A percentile compares a stretch with the other conserved stretches of the same genome.
These are phyloP conservation scores for crab-eating macaque (Macaca fascicularis) DNA, from an alignment of 2,113 vertebrate species.

Conservation along the genomic window DNA sequence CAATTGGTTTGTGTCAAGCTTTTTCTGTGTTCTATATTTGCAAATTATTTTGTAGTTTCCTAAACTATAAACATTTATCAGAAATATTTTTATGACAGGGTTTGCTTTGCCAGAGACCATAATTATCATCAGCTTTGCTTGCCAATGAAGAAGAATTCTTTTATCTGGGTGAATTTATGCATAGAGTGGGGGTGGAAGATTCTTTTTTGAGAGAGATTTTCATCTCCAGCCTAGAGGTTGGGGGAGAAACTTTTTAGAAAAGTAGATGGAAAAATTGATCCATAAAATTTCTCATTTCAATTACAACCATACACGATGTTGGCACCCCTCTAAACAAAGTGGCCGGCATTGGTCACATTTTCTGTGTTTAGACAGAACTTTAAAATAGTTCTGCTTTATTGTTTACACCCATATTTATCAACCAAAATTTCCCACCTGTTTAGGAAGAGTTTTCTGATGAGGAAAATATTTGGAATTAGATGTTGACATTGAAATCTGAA, in stretches of 20 bases:
- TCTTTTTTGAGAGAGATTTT: constrained; percentile 67
- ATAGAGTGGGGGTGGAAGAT: not conserved
- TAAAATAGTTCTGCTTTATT: constrained; percentile 33
- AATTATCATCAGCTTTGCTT: constrained; percentile 56
- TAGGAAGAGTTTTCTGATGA: not conserved
- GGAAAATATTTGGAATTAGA: not conserved
- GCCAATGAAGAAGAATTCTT: constrained; percentile 54
- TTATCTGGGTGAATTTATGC: constrained; percentile 56
- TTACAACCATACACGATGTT: constrained; percentile 58
- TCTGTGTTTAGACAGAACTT: not conserved
- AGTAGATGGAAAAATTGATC: constrained; percentile 67
- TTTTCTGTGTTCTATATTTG: not conserved
- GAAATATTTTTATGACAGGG: constrained; percentile 62
- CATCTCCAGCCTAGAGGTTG: constrained; percentile 47
- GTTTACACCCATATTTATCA: not conserved
- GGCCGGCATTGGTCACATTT: constrained; percentile 15
- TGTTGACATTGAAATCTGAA: constrained; percentile 8
- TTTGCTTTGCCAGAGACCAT: constrained; percentile 36
- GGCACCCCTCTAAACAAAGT: constrained; percentile 57
- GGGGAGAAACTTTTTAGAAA: constrained; percentile 59
- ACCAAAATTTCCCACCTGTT: not conserved
- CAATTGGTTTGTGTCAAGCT: not conserved
- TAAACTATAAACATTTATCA: constrained; percentile 69
- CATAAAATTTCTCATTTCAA: constrained; percentile 64
- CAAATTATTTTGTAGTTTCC: constrained; percentile 65